A percentile compares a stretch with the other conserved stretches of the same genome.
Conservation (phyloP, 2,797 vertebrate species). For the Rhinophrynus dorsalis region DNA sequence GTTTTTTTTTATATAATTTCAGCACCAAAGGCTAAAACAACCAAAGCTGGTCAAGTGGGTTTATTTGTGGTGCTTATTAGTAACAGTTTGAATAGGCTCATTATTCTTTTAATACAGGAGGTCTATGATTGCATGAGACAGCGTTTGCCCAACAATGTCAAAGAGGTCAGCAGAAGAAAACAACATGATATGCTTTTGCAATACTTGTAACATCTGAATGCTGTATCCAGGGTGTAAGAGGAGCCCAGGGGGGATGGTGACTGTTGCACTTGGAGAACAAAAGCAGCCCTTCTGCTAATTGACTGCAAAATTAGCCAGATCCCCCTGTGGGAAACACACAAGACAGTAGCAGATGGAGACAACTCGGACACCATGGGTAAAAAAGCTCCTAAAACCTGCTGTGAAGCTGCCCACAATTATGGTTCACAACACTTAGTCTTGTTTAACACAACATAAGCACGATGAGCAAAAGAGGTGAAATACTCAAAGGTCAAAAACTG, state of each 20-base stretch:
- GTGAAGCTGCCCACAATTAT: slow-evolving; percentile 83
- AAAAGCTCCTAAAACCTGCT: slow-evolving; percentile 83
- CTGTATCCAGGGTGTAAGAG: slow-evolving; percentile 70
- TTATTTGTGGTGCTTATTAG: slow-evolving; percentile 14
- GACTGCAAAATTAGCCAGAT: slow-evolving; percentile 97
- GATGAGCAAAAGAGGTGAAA: slow-evolving; percentile 68
- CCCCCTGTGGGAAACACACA: slow-evolving; percentile 81
- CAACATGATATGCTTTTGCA: slow-evolving; percentile 75
- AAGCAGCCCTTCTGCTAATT: slow-evolving; percentile 98
- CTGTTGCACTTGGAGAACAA: slow-evolving; percentile 79
- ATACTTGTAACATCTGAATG: slow-evolving; percentile 74
- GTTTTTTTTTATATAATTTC: slow-evolving; percentile 2
- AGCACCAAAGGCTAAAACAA: slow-evolving; percentile 1
- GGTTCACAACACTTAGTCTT: slow-evolving; percentile 84
- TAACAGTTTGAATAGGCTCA: slow-evolving; percentile 53
- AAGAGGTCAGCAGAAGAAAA: slow-evolving; percentile 76
- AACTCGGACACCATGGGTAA: slow-evolving; percentile 77
- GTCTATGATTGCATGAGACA: slow-evolving; percentile 75
- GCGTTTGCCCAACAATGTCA: slow-evolving; percentile 85
- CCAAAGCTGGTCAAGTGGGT: slow-evolving; percentile 10
- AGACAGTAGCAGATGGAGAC: slow-evolving; percentile 91
- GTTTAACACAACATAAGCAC: slow-evolving; percentile 83
- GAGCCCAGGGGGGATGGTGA: slow-evolving; percentile 76
- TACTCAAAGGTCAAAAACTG: slow-evolving; percentile 68
- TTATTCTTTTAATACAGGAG: slow-evolving; percentile 63